phyloP scores from a whole-genome alignment of 2,113 vertebrate genomes.

The Anas platyrhynchos region DNA sequence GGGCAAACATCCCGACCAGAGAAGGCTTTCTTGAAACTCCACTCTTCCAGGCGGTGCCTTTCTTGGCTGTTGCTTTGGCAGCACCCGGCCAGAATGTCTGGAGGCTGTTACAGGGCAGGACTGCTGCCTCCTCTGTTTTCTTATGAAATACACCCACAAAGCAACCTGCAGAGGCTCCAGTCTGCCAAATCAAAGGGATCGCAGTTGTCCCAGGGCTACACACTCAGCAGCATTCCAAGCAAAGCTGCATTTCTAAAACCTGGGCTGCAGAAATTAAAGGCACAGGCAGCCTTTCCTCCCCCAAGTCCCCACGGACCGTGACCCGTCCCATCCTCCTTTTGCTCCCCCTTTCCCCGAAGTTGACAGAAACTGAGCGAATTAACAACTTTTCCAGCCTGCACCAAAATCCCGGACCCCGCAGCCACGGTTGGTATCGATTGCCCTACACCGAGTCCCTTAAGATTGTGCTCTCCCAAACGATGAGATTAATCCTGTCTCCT shows the following conservation, averaged over 20 bases:
- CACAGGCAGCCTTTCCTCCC: neutral
- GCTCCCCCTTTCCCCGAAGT: neutral
- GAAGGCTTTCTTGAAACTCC: constrained; percentile 57
- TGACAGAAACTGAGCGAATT: accelerated
- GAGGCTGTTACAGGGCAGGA: constrained; percentile 68
- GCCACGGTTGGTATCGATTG: neutral
- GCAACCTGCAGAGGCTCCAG: constrained; percentile 58
- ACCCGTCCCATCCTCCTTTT: neutral
- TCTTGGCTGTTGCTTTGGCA: constrained; percentile 57
- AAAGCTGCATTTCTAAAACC: constrained; percentile 41
- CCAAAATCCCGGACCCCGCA: neutral
- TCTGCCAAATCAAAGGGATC: constrained; percentile 68
- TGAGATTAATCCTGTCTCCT: neutral
- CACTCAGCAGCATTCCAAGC: constrained; percentile 65
- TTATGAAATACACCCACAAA: constrained; percentile 69
- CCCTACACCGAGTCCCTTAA: accelerated
- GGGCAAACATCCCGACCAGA: constrained; percentile 37
- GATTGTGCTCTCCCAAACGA: neutral
- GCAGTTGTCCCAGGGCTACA: constrained; percentile 62
- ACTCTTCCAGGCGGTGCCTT: constrained; percentile 59
- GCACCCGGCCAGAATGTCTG: constrained; percentile 65
- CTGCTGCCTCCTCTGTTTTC: constrained; percentile 61
- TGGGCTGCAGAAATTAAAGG: constrained; percentile 47
- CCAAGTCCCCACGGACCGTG: neutral
- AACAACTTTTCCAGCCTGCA: neutral